Conservation (phyloP, 2,888 invertebrate species). For the Diaphora mendica region DNA sequence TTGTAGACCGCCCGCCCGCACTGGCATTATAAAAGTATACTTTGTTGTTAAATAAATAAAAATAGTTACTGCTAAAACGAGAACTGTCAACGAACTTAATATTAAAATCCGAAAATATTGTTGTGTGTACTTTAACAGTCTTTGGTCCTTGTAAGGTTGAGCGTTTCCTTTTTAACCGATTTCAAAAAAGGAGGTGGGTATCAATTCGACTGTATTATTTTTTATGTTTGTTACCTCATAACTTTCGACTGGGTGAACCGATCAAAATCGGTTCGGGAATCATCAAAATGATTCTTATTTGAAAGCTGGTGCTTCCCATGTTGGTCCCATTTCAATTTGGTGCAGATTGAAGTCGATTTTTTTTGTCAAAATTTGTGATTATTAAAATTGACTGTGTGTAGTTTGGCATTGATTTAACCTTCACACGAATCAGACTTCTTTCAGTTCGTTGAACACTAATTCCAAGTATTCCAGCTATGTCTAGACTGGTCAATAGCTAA, state of each 20-base stretch:
- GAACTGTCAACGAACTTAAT: too few relatives aligned
- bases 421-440: constrained; percentile 60
- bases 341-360: too few relatives aligned
- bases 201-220: too few relatives aligned
- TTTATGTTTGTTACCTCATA: too few relatives aligned
- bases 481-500: constrained; percentile 75
- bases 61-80: too few relatives aligned
- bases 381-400: constrained; percentile 8
- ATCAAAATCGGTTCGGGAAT: too few relatives aligned
- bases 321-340: too few relatives aligned
- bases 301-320: too few relatives aligned
- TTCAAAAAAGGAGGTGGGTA: too few relatives aligned
- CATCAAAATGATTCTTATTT: too few relatives aligned
- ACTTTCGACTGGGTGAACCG: too few relatives aligned
- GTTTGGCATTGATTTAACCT: constrained; percentile 49
- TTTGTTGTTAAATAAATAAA: background rate
- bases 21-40: background rate
- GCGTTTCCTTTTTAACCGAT: constrained; percentile 7
- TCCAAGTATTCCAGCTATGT: constrained; percentile 68
- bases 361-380: too few relatives aligned
- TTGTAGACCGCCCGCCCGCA: background rate
- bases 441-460: constrained; percentile 69
- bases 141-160: background rate
- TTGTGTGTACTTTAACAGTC: background rate
- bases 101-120: background rate